A percentile compares a stretch with the other conserved stretches of the same genome.
Conservation (phyloP, 2,888 invertebrate species). For the Capitulum mitella region DNA sequence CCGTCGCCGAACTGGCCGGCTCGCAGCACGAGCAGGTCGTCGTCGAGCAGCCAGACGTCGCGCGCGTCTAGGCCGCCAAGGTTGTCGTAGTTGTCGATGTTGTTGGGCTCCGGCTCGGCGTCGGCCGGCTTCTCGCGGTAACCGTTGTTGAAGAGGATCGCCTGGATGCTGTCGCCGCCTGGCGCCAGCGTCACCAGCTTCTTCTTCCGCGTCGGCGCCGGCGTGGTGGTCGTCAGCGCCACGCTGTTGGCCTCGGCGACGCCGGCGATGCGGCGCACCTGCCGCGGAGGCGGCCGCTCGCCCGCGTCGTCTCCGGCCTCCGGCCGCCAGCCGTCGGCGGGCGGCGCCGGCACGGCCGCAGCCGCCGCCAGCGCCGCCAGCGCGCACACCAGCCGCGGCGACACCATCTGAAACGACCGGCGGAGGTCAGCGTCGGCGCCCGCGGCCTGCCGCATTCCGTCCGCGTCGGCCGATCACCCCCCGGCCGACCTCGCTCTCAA, state of each 20-base stretch:
- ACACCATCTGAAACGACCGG: not conserved
- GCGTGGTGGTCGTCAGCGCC: not conserved
- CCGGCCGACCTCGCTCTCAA: not conserved
- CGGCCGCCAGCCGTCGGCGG: not conserved
- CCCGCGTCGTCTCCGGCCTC: not conserved
- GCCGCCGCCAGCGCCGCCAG: not conserved
- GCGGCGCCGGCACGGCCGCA: not conserved
- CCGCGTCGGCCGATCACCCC: not conserved
- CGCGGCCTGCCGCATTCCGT: not conserved
- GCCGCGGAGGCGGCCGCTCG: slow-evolving; percentile 28
- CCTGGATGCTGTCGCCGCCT: slow-evolving; percentile 21
- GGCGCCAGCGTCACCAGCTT: slow-evolving; percentile 24
- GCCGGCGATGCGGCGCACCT: not conserved
- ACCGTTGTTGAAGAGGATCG: slow-evolving; percentile 19
- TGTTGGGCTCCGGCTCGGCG: not conserved
- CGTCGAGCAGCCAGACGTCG: slow-evolving; percentile 36
- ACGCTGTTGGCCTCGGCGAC: not conserved
- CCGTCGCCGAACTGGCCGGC: slow-evolving; percentile 31
- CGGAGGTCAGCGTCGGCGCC: not conserved
- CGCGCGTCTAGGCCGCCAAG: slow-evolving; percentile 42
- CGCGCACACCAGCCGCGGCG: not conserved
- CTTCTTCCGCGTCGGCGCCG: not conserved
- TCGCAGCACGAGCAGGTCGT: slow-evolving; percentile 35
- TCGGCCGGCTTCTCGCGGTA: not conserved
- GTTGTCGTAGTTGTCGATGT: slow-evolving; percentile 22